Evolutionary conservation across 2,797 vertebrate genomes (phyloP).

Genomic region (Rousettus madagascariensis): DNA sequence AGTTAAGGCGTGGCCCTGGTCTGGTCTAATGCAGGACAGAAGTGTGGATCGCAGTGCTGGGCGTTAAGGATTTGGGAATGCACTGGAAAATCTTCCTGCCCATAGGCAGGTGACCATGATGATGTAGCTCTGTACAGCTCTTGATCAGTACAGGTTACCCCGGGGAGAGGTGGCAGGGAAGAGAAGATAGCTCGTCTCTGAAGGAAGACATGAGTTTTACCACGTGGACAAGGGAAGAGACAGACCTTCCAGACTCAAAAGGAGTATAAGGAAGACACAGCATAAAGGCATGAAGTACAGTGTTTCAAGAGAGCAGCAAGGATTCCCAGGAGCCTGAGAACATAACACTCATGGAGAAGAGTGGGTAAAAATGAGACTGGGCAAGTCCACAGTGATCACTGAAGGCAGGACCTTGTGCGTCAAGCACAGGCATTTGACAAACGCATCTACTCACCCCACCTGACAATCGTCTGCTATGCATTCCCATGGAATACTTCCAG

Average conservation of each 20-base stretch:
- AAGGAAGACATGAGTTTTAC: background rate
- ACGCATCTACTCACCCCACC: background rate
- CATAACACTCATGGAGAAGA: background rate
- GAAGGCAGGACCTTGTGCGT: background rate
- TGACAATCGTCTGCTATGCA: fast-evolving
- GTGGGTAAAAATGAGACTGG: background rate
- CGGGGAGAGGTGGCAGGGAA: background rate
- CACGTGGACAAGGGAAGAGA: background rate
- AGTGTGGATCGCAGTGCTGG: background rate
- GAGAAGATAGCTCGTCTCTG: background rate
- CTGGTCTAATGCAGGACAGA: background rate
- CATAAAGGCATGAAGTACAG: background rate
- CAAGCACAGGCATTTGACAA: background rate
- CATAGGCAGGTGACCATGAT: background rate
- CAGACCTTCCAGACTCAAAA: background rate
- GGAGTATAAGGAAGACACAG: background rate
- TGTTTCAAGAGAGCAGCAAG: background rate
- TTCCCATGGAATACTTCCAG: background rate
- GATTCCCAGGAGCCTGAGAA: background rate
- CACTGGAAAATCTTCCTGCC: background rate
- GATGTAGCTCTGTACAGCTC: background rate
- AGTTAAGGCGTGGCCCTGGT: background rate
- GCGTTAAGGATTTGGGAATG: background rate
- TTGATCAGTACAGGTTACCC: background rate
- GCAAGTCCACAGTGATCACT: background rate